Base-by-base conservation (phyloP, 2,113 vertebrate genomes). In the Sapajus apella region DNA sequence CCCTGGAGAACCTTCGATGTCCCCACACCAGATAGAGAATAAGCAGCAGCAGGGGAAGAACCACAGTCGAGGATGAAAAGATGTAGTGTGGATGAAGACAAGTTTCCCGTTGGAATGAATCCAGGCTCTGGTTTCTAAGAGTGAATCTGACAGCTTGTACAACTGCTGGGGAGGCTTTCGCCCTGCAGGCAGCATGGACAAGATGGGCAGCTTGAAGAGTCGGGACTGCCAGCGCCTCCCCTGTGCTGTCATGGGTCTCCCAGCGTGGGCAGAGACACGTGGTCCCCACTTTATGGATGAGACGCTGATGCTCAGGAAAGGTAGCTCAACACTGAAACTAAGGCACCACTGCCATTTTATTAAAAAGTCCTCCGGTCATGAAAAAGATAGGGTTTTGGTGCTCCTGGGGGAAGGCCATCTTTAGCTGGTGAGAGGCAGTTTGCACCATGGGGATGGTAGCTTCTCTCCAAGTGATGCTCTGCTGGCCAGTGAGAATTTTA, bases 361-460 rank as follows among this genome's bases (percentile, higher is more conserved):
- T 43, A 4, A 64, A 64, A 58, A 18, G 40, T 45, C 50, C 25
- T 58, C 66, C 40, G 11, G 25, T 25, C 11, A 7, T 0, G 11
- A 40, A 30, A 40, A 56, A 16, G 23, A 21, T 20, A 40, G n/a
- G 1, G 47, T 2, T 3, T 45, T 37, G 18, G 73, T 13, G 23
- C 82, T 7, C 43, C 13, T 5, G 20, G 8, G 16, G 27, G 18
- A 32, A 52, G 37, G 35, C 10, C 23, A 20, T 1, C 76, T 37
- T 4, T 40, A 55, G 23, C 56, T 10, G 79, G 30, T 2, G 37
- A 73, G 32, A 70, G 70, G 75, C 27, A 16, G 27, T 1, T 12
- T 30, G 3, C 32, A 9, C 43, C 2, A 3, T 6, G 1, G 0
- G 47, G 18, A 83, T 1, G 4, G 50, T 2, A 35, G 43, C 72